A percentile compares a stretch with the other conserved stretches of the same genome.
These are phyloP conservation scores for Ctenopoma multispine DNA, from an alignment of 2,797 vertebrate genomes.

Conservation along the genomic window DNA sequence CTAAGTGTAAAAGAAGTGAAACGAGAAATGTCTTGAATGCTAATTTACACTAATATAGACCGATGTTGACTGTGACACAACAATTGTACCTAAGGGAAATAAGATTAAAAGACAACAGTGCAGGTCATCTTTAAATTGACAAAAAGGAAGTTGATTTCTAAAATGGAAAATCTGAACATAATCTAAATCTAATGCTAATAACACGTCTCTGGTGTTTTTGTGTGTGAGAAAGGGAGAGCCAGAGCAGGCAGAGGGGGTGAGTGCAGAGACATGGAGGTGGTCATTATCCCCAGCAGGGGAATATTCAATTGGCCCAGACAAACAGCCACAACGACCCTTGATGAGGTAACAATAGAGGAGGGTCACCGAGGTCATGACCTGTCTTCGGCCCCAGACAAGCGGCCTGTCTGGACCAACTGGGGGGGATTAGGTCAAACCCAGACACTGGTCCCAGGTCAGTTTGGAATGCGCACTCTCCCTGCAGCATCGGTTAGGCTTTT, in stretches of 20 bases:
- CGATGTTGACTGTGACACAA: neutral
- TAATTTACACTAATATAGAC: neutral
- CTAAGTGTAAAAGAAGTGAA: conserved; percentile 6
- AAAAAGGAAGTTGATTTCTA: conserved; percentile 8
- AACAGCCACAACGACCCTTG: conserved; percentile 77
- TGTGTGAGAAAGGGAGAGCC: conserved; percentile 26
- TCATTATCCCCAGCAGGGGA: conserved; percentile 75
- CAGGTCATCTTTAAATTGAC: conserved; percentile 13
- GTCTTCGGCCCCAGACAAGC: conserved; percentile 79
- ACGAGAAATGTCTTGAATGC: neutral
- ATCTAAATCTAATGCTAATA: conserved; percentile 58
- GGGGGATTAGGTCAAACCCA: conserved; percentile 65
- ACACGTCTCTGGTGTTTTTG: conserved; percentile 22
- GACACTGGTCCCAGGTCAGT: conserved; percentile 73
- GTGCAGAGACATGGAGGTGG: conserved; percentile 39
- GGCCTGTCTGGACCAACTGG: conserved; percentile 71
- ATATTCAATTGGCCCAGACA: conserved; percentile 82
- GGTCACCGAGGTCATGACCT: conserved; percentile 76
- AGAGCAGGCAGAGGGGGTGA: conserved; percentile 2
- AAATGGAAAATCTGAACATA: conserved; percentile 23
- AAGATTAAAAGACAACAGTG: neutral
- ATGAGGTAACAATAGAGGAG: conserved; percentile 78
- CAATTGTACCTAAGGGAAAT: neutral
- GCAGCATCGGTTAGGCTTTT: conserved; percentile 51
- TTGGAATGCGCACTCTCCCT: conserved; percentile 42